Conservation (phyloP, 2,113 vertebrate genomes). For the Ahaetulla prasina region DNA sequence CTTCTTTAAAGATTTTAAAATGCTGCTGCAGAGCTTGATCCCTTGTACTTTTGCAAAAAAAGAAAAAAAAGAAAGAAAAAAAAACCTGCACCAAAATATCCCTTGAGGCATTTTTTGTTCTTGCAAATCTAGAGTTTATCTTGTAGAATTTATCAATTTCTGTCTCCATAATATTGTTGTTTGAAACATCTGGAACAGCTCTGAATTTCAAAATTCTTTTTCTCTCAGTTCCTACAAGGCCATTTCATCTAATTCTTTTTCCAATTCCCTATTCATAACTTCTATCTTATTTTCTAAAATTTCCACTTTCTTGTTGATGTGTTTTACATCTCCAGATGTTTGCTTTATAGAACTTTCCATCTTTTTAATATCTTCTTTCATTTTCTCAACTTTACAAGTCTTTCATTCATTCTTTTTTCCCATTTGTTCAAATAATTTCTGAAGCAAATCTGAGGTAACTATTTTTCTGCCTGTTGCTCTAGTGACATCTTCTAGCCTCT, state of each 20-base stretch:
- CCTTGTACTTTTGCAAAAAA: background rate
- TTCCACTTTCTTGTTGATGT: background rate
- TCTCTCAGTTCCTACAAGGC: background rate
- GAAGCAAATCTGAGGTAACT: background rate
- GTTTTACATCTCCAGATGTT: background rate
- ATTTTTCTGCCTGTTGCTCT: background rate
- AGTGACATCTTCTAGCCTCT: background rate
- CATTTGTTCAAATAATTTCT: background rate
- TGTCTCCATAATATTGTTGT: background rate
- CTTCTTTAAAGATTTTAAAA: no score
- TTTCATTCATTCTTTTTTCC: background rate
- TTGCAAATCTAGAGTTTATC: background rate
- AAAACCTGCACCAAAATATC: background rate
- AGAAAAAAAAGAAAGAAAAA: background rate
- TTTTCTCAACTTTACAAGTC: background rate
- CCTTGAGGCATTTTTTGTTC: background rate
- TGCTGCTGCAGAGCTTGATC: background rate
- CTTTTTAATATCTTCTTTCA: background rate
- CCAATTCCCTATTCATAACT: background rate
- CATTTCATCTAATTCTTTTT: background rate
- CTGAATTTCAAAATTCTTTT: background rate
- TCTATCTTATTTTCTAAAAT: background rate
- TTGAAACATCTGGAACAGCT: background rate
- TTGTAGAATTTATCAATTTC: background rate
- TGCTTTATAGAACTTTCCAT: background rate